A percentile compares a stretch with the other conserved stretches of the same genome.
Conservation (phyloP, 1,140 invertebrate species). For the Lamellibrachia luymesi region DNA sequence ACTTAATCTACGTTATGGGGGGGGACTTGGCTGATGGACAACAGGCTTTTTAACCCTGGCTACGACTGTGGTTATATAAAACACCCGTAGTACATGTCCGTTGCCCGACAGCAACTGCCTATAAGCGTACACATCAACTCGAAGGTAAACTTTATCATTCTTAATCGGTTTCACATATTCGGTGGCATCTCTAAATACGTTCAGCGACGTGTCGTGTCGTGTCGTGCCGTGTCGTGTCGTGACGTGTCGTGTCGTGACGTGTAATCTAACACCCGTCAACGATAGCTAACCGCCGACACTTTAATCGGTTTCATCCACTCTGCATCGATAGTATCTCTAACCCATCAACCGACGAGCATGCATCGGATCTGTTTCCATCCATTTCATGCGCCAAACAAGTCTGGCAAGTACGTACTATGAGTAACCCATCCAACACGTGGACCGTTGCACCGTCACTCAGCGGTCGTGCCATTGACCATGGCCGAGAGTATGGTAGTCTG, state of each 20-base stretch:
- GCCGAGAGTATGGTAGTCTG: constrained; percentile 18
- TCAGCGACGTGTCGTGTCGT: no score
- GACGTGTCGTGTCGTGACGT: not conserved
- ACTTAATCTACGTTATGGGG: not conserved
- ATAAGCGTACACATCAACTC: no score
- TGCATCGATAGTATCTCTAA: not conserved
- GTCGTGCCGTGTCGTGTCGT: not conserved
- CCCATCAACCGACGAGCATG: not conserved
- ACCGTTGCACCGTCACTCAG: not conserved
- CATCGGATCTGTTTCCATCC: not conserved
- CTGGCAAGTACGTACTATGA: not conserved
- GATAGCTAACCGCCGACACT: not conserved
- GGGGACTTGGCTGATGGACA: not conserved
- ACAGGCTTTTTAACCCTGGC: not conserved
- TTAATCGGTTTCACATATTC: no score
- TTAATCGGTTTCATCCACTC: not conserved
- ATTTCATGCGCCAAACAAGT: not conserved
- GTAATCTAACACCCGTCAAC: not conserved
- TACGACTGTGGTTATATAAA: not conserved
- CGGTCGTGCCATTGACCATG: constrained; percentile 23
- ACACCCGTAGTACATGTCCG: not conserved
- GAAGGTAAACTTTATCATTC: no score
- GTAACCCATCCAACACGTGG: not conserved
- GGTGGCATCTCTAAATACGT: no score
- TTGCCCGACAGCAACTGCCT: not conserved